Evolutionary conservation across 2,113 vertebrate species (phyloP).

Genomic region (Grus americana): DNA sequence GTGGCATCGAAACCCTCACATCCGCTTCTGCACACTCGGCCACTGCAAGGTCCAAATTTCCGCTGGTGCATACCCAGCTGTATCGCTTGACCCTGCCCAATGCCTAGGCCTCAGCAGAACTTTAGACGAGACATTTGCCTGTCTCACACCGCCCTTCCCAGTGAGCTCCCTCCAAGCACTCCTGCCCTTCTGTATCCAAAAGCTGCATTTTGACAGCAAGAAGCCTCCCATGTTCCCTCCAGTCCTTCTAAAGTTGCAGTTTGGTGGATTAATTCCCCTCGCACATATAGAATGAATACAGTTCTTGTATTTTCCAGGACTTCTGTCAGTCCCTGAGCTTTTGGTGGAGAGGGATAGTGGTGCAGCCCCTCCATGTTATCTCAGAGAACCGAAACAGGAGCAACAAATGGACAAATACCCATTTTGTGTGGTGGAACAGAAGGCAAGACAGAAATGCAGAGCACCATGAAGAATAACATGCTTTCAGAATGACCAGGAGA

Average conservation of each 20-base stretch:
- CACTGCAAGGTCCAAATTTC: not conserved
- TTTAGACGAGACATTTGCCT: not conserved
- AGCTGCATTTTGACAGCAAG: not conserved
- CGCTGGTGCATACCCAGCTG: not conserved
- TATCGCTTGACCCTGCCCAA: not conserved
- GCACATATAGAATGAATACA: not conserved
- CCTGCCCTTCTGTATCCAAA: not conserved
- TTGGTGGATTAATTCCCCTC: not conserved
- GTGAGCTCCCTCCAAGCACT: not conserved
- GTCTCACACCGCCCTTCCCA: not conserved
- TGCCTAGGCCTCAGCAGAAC: not conserved
- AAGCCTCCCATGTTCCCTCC: not conserved
- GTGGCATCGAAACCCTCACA: not conserved
- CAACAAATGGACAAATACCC: not conserved
- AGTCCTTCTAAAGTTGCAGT: not conserved
- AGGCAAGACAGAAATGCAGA: not conserved
- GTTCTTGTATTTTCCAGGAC: not conserved
- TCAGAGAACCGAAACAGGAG: not conserved
- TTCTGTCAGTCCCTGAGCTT: not conserved
- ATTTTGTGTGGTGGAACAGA: not conserved
- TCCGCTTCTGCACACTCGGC: not conserved
- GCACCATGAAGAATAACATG: not conserved
- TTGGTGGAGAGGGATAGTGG: not conserved
- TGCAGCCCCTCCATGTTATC: not conserved
- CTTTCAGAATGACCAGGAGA: not conserved